Base-by-base conservation (phyloP, 2,888 invertebrate species). In the Caenorhabditis sp. region DNA sequence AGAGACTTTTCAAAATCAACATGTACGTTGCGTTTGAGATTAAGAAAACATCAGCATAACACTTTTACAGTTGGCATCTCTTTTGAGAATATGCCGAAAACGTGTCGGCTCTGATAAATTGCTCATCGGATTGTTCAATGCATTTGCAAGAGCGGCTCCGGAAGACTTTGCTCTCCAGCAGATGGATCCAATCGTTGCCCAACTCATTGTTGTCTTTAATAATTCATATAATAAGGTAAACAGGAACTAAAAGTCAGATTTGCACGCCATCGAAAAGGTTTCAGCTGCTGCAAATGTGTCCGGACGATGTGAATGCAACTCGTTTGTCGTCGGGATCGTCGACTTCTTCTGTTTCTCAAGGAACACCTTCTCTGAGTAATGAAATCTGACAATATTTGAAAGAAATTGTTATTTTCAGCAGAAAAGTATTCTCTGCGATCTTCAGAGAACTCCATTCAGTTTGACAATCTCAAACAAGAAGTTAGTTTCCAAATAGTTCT, bases 21-120 rank as follows among this genome's bases (percentile, higher is more conserved):
- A 85, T 70, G 86, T 86, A 73, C 53, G 78, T 48, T 9, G 8
- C 0, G 20, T 17, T 15, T 4, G 1, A 32, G 1, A 26, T n/a
- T 35, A 9, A 17, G 1, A 17, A 2, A 13, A 45, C 24, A 27
- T 24, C 20, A 20, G 8, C 15, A 15, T 20, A 2, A 48, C 11
- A 22, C 30, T 20, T 32, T 71, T 83, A 55, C 75, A 88, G 84
- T 72, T 90, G 35, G 82, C 82, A 24, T 88, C 88, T 13, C 81
- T 90, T 8, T 83, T 89, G 30, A 83, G 88, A 37, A 87, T 89
- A 30, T 84, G 89, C 27, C 86, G 89, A 27, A 89, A 89, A 72
- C 77, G 90, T 39, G 89, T 90, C 20, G 87, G 88, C 24, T 88
- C 89, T 46, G 90, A 90, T 75, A 89, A 89, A 73, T 79, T 87